Evolutionary conservation across 2,888 invertebrate genomes (phyloP), one percentile per base, ranked within the genome.

Genomic region (Brachyptera risi): DNA sequence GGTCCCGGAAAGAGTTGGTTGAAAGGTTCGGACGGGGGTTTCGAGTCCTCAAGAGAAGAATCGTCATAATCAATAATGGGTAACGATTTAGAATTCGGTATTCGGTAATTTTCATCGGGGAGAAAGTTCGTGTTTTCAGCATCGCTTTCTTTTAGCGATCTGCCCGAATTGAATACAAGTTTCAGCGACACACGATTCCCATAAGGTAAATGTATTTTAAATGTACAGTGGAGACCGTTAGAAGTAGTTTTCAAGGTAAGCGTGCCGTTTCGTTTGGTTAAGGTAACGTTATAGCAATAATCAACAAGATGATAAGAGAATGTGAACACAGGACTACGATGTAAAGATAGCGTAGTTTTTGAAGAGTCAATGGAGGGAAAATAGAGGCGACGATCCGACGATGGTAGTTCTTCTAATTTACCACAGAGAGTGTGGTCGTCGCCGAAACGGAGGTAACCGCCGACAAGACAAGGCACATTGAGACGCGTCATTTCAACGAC

Each of bases 211-310:
- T 85, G 84, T 58, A 88, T 84, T 67, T 79, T 79, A 73, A 86
- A 87, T 23, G 85, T 85, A 73, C 88, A 88, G 66, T 81, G 76
- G 24, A 87, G 73, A 47, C 81, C 80, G 13, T 78, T 75, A 11
- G 54, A 23, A 1, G 78, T 79, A 5, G 83, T 83, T 66, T 81
- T 81, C 71, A 85, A 77, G 71, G 83, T 83, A 76, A 84, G 83
- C 69, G 84, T 82, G 70, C 83, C 86, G 76, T 84, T 86, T 66
- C 80, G 79, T 58, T 78, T 77, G 67, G 80, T 79, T 67, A 86
- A 79, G 35, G 85, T 83, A 65, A 87, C 81, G 72, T 87, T 84
- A 72, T 87, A 86, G 69, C 88, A 88, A 71, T 84, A 83, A 74
- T 88, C 87, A 62, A 87, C 87, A 68, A 83, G 75, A 70, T 82